Evolutionary conservation across 2,113 vertebrate species (phyloP).

Genomic region (Oreochromis aureus): DNA sequence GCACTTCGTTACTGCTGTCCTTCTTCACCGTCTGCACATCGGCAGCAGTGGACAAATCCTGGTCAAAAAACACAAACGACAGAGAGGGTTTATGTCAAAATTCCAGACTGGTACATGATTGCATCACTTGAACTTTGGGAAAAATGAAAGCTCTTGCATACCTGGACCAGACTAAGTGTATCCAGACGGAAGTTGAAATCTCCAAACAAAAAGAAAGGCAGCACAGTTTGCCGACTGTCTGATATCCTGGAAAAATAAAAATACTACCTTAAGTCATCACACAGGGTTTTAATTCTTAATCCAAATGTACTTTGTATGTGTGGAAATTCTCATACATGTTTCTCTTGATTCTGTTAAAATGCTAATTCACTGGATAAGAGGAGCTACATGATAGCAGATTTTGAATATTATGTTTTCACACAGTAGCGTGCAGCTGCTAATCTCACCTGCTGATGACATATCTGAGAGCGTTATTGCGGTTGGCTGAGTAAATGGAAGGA

Average conservation of each 20-base stretch:
- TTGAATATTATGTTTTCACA: background rate
- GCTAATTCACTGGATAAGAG: background rate
- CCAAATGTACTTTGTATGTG: background rate
- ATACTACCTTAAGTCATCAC: rapidly evolving
- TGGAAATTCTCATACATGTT: background rate
- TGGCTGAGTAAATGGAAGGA: constrained; percentile 76
- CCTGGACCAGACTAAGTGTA: constrained; percentile 71
- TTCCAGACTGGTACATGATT: too few species aligned
- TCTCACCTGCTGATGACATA: constrained; percentile 75
- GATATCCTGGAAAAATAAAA: constrained; percentile 46
- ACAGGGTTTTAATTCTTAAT: background rate
- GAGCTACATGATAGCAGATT: background rate
- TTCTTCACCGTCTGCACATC: constrained; percentile 68
- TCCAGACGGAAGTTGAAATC: constrained; percentile 82
- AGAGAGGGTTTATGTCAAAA: background rate
- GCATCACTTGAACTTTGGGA: background rate
- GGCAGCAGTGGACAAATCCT: constrained; percentile 69
- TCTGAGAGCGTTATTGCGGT: constrained; percentile 72
- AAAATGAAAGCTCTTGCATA: background rate
- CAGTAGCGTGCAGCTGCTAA: background rate
- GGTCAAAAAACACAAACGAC: background rate
- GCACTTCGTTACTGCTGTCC: constrained; percentile 65
- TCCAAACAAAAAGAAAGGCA: constrained; percentile 79
- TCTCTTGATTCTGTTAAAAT: rapidly evolving
- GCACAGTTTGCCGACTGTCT: constrained; percentile 35